Conservation (phyloP, 2,113 vertebrate genomes). For the Irena cyanogastra region DNA sequence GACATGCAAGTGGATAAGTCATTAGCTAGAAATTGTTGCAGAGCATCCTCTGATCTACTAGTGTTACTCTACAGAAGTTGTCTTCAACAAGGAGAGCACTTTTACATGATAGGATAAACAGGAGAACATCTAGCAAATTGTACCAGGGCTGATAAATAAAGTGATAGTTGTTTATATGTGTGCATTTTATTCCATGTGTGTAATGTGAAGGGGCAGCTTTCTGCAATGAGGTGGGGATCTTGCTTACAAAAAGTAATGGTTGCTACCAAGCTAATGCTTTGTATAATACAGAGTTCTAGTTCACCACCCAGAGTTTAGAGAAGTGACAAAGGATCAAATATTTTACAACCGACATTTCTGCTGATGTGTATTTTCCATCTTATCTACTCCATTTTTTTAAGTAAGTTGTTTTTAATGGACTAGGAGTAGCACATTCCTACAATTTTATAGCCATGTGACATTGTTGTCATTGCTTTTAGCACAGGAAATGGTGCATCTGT, state of each 20-base stretch:
- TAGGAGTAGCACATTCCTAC: conserved; percentile 54
- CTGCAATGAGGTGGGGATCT: not conserved
- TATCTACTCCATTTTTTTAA: conserved; percentile 2
- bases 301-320: not conserved
- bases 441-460: conserved; percentile 75
- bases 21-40: not conserved
- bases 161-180: not conserved
- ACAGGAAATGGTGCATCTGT: conserved; percentile 68
- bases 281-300: not conserved
- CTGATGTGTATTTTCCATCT: conserved; percentile 15
- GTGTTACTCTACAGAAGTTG: not conserved
- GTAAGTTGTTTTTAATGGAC: conserved; percentile 61
- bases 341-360: not conserved
- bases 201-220: not conserved
- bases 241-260: not conserved
- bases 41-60: not conserved
- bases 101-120: not conserved
- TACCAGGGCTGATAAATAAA: not conserved
- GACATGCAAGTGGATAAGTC: not conserved
- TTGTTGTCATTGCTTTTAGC: conserved; percentile 77
- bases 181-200: not conserved
- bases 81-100: not conserved
- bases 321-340: not conserved
- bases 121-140: not conserved
- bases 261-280: not conserved